phyloP scores from a whole-genome alignment of 1,140 invertebrate species.

The Tenebrio molitor region DNA sequence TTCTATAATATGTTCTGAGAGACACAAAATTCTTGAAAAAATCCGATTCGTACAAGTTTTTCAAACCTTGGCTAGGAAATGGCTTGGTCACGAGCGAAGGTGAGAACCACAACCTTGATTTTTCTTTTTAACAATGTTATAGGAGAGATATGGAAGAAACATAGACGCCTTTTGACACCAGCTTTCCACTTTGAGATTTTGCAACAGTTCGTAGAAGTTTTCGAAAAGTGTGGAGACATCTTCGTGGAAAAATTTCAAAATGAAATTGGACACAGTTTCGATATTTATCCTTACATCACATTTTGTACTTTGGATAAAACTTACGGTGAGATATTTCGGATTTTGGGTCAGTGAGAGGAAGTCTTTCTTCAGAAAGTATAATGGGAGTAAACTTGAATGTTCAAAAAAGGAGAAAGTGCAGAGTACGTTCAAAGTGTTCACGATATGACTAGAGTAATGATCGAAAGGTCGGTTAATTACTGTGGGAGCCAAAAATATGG shows the following conservation, averaged over 20 bases:
- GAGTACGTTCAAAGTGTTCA: slow-evolving; percentile 82
- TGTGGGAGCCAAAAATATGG: no score
- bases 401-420: slow-evolving; percentile 77
- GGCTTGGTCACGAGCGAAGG: no score
- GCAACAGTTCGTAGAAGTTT: slow-evolving; percentile 80
- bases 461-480: no score
- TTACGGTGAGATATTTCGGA: slow-evolving; percentile 73
- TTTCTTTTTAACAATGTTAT: no score
- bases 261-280: slow-evolving; percentile 68
- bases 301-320: slow-evolving; percentile 82
- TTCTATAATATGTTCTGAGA: no score
- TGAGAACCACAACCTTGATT: no score
- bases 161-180: slow-evolving; percentile 81
- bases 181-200: slow-evolving; percentile 89
- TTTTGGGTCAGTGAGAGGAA: not conserved
- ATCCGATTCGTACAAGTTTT: no score
- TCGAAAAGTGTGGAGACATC: slow-evolving; percentile 76
- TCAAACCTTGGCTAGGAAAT: no score
- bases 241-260: slow-evolving; percentile 72
- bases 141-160: slow-evolving; percentile 71
- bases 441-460: slow-evolving; percentile 66
- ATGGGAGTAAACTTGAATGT: slow-evolving; percentile 80
- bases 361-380: slow-evolving; percentile 78
- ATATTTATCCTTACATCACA: slow-evolving; percentile 77
- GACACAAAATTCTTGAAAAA: no score